A percentile compares a stretch with the other conserved stretches of the same genome.
These are phyloP conservation scores for Tamias sibiricus DNA, from an alignment of 2,113 vertebrate species.

Conservation along the genomic window DNA sequence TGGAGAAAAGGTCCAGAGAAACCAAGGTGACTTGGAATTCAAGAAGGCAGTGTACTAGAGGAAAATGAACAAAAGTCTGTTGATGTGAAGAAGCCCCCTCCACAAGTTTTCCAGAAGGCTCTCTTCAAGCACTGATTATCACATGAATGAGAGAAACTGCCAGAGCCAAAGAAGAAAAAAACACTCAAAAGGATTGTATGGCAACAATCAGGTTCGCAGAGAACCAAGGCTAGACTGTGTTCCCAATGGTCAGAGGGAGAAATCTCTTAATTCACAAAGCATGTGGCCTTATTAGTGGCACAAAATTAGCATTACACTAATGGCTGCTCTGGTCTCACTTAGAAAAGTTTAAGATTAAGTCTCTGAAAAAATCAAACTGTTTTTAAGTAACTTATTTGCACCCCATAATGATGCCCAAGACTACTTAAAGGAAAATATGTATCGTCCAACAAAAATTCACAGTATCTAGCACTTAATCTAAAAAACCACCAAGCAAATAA, in stretches of 20 bases:
- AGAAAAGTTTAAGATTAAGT: slow-evolving; percentile 33
- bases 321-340: not conserved
- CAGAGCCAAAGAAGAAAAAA: not conserved
- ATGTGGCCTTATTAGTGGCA: not conserved
- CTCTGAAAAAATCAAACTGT: not conserved
- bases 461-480: not conserved
- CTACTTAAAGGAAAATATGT: not conserved
- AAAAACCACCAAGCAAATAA: not conserved
- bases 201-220: not conserved
- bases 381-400: not conserved
- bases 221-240: not conserved
- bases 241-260: not conserved
- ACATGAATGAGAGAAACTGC: not conserved
- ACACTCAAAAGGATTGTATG: not conserved
- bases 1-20: not conserved
- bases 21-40: not conserved
- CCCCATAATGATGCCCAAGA: not conserved
- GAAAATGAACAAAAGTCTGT: not conserved
- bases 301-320: not conserved
- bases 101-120: too few species aligned
- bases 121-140: not conserved
- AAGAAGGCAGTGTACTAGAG: not conserved
- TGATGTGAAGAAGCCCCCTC: not conserved
- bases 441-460: not conserved
- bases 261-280: not conserved